Evolutionary conservation across 2,113 vertebrate genomes (phyloP), one percentile per base, ranked within the genome.

Genomic region (Tragelaphus strepsiceros): DNA sequence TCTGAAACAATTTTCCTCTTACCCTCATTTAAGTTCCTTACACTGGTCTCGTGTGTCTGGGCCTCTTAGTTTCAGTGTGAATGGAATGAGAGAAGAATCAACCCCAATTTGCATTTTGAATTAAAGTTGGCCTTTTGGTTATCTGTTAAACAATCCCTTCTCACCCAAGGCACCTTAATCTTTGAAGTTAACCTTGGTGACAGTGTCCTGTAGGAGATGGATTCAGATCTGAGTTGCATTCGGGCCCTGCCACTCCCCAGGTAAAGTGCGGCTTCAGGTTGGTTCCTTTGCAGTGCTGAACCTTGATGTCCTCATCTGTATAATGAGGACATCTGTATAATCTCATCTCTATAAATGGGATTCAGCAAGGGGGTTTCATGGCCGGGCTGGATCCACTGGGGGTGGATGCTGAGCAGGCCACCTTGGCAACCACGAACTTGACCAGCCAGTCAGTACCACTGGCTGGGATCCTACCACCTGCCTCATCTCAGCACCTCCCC

Each of bases 361-460:
- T 9, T 81, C 58, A 15, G 78, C 46, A 26, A 46, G 71, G 58
- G 17, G 51, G 14, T 4, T 12, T 56, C 19, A 30, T 7, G 49
- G 13, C 61, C 3, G 3, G 28, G 61, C 28, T 62, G 61, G 61
- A 62, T 30, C 61, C 61, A 62, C 85, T 56, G 32, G 90, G 83
- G 19, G 2, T 5, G 14, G 78, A 43, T 2, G 8, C 3, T 12
- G 11, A 35, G 21, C 28, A 2, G 5, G 39, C 14, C 26, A 1
- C 35, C 77, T 51, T 7, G 15, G 83, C 30, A 6, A 32, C 83
- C 28, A 6, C 0, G 10, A 39, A 74, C 82, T 58, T 58, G 53
- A 51, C 71, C 15, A 0, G 39, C 8, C 1, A 15, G 82, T 4
- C 14, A 4, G 24, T 15, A 5, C 35, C 28, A 1, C 35, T 2